These are phyloP conservation scores for Sarcophaga bullata DNA, from an alignment of 1,140 invertebrate species.

Conservation along the genomic window DNA sequence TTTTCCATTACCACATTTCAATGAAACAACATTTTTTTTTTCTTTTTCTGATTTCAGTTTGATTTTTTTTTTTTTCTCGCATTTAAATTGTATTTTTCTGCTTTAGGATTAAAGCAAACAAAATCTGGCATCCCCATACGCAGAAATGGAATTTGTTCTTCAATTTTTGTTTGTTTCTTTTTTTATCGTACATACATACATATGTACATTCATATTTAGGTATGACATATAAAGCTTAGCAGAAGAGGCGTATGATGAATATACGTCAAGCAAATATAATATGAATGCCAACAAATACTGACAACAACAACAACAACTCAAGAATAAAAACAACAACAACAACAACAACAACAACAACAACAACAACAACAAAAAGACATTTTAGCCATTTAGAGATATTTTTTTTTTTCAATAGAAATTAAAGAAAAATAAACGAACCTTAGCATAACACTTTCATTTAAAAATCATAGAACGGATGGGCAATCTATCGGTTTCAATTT, in stretches of 20 bases:
- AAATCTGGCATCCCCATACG: neutral
- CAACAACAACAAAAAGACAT: neutral
- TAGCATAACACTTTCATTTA: no score
- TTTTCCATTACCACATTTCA: constrained; percentile 19
- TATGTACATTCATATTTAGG: neutral
- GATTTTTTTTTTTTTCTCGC: neutral
- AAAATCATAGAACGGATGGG: no score
- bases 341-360: neutral
- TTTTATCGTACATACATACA: neutral
- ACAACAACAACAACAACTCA: neutral
- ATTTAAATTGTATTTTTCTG: neutral
- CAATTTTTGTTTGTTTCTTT: no score
- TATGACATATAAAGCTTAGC: neutral
- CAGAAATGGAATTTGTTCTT: no score
- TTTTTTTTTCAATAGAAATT: no score
- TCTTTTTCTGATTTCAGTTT: neutral
- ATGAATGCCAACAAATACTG: constrained; percentile 18
- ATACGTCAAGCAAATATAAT: constrained; percentile 8
- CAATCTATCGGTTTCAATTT: no score
- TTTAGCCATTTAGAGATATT: no score
- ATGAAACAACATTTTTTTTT: neutral
- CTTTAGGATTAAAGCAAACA: neutral
- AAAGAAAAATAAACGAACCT: no score
- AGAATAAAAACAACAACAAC: neutral
- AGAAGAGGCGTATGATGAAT: neutral